Evolutionary conservation across 2,113 vertebrate species (phyloP).

Genomic region (Pagrus major): DNA sequence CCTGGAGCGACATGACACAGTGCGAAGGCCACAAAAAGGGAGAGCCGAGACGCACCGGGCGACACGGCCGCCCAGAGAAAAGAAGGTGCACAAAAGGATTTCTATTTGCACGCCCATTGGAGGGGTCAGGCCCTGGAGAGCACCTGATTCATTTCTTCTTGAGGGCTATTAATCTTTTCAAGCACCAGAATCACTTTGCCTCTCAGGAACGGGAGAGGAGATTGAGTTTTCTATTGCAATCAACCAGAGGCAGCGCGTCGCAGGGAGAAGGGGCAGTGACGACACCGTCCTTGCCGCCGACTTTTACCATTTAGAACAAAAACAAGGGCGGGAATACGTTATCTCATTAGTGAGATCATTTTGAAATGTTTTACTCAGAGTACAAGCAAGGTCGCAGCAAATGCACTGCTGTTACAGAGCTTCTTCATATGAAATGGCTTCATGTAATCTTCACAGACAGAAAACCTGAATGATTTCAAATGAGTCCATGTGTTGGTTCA

Average conservation of each 20-base stretch:
- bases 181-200: conserved; percentile 84
- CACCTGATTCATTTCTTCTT: conserved; percentile 85
- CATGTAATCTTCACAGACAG: neutral
- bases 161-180: conserved; percentile 86
- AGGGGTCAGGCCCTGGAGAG: conserved; percentile 78
- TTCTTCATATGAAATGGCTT: neutral
- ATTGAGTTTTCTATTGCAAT: conserved; percentile 85
- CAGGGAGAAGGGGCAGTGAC: conserved; percentile 20
- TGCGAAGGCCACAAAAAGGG: conserved; percentile 8
- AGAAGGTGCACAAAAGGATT: conserved; percentile 68
- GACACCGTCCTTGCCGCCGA: conserved; percentile 65
- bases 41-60: neutral
- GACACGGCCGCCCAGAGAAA: conserved; percentile 7
- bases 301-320: conserved; percentile 43
- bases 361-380: conserved; percentile 19
- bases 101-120: conserved; percentile 69
- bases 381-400: conserved; percentile 26
- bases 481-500: neutral
- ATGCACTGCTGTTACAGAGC: neutral
- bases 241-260: conserved; percentile 55
- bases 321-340: conserved; percentile 18
- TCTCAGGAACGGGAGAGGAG: conserved; percentile 78
- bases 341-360: conserved; percentile 27
- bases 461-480: conserved; percentile 4
- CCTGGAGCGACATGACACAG: conserved; percentile 49